Evolutionary conservation across 2,113 vertebrate genomes (phyloP), one percentile per base, ranked within the genome.

Genomic region (Phalacrocorax brasilianus): DNA sequence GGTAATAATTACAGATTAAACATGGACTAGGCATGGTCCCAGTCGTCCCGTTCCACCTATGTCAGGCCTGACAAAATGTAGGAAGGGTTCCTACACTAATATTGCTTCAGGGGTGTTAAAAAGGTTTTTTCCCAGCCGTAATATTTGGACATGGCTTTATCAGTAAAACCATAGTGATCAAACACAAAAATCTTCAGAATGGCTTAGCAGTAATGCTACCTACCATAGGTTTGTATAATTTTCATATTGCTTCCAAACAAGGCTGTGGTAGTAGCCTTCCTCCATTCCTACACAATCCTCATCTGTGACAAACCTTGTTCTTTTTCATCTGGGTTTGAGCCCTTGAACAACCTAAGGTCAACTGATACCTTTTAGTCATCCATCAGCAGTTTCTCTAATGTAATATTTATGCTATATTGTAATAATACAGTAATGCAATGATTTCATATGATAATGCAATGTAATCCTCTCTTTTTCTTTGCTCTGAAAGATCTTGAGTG

Each of bases 1-100:
- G 44, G 65, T 35, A 93, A 95, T 95, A 85, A 87, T 96, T 95
- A 84, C 73, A 89, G 38, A 92, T 95, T 93, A 81, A 78, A 76
- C 24, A 79, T 11, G 19, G 53, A 45, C 56, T 58, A 95, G 22
- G 22, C 53, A 90, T 42, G 45, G 61, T 92, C 83, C 76, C 80
- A 35, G n/a, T 33, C 87, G 68, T 85, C 33, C 33, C 45, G 74
- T 94, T 95, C 65, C 35, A 66, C 53, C 83, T 44, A 9, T 35
- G n/a, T 84, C 78, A 12, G 8, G 17, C 8, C 58, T 68, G 61
- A 89, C 12, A 77, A 87, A 89, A 92, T 13, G 10, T 45, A 65
- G 42, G 21, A 66, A 11, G 55, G 6, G 4, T 3, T 96, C 28
- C 38, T 44, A 38, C 11, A 53, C 17, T 61, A 87, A 65, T 42